These are phyloP conservation scores for Bombus sylvicola DNA, from an alignment of 1,140 invertebrate genomes.

Conservation along the genomic window DNA sequence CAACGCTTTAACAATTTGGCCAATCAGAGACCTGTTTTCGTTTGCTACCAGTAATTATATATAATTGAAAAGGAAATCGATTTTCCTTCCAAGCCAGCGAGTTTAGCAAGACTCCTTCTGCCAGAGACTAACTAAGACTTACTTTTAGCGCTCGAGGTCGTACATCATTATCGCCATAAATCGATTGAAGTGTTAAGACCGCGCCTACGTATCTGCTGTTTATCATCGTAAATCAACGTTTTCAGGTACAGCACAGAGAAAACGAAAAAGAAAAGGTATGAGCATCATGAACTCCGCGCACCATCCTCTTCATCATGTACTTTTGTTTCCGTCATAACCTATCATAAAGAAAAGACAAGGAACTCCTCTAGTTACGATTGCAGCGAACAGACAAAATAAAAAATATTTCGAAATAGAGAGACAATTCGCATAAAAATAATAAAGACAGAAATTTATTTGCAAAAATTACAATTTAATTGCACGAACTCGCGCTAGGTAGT, in stretches of 20 bases:
- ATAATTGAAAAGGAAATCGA: background rate
- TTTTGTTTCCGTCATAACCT: background rate
- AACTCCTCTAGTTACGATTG: background rate
- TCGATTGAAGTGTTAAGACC: conserved; percentile 19
- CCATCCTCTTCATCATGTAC: no score
- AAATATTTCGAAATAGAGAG: background rate
- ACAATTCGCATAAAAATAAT: background rate
- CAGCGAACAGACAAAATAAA: background rate
- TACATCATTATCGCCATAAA: conserved; percentile 27
- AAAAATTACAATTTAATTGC: background rate
- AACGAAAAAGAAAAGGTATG: background rate
- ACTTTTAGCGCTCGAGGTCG: background rate
- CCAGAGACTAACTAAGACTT: background rate
- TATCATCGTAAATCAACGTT: conserved; percentile 38
- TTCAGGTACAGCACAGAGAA: background rate
- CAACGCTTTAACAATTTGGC: background rate
- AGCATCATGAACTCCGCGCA: background rate
- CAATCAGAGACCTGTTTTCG: no score
- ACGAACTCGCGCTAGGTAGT: background rate
- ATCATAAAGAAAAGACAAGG: background rate
- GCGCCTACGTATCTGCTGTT: conserved; percentile 12
- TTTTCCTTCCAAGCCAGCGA: background rate
- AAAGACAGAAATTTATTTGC: background rate
- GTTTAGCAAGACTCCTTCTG: background rate
- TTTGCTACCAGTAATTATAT: background rate